These are phyloP conservation scores for Trachemys scripta DNA, from an alignment of 2,113 vertebrate species.

Conservation along the genomic window DNA sequence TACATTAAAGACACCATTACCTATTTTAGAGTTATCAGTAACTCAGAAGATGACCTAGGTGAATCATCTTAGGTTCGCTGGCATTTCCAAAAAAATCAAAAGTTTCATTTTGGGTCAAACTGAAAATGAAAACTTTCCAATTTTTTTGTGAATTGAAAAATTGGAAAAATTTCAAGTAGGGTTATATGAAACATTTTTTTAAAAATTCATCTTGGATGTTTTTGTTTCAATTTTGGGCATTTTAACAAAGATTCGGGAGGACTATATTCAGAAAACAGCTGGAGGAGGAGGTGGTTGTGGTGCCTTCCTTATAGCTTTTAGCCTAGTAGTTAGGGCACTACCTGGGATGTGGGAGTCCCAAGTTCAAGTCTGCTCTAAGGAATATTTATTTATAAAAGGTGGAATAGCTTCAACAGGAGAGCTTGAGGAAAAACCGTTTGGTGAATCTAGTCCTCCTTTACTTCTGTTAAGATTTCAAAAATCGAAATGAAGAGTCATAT, in stretches of 20 bases:
- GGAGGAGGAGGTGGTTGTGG: background rate
- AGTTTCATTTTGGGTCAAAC: background rate
- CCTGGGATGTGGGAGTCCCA: background rate
- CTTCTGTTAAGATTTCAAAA: background rate
- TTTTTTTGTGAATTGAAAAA: too few relatives aligned
- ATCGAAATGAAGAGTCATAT: background rate
- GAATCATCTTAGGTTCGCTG: background rate
- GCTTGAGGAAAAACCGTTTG: background rate
- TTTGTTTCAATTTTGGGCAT: background rate
- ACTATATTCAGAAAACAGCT: background rate
- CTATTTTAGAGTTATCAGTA: background rate
- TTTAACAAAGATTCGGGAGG: background rate
- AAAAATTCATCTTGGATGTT: background rate
- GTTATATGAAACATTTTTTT: background rate
- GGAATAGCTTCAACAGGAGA: background rate
- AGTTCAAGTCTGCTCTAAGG: background rate
- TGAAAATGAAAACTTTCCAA: background rate
- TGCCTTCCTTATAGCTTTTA: background rate
- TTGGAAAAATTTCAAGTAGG: too few relatives aligned
- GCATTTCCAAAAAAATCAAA: background rate
- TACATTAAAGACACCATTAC: background rate
- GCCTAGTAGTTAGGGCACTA: background rate
- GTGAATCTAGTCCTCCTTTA: background rate
- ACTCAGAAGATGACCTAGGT: background rate
- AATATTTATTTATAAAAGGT: background rate